Base-by-base conservation (phyloP, 2,797 vertebrate species). In the Pangasius macronema region DNA sequence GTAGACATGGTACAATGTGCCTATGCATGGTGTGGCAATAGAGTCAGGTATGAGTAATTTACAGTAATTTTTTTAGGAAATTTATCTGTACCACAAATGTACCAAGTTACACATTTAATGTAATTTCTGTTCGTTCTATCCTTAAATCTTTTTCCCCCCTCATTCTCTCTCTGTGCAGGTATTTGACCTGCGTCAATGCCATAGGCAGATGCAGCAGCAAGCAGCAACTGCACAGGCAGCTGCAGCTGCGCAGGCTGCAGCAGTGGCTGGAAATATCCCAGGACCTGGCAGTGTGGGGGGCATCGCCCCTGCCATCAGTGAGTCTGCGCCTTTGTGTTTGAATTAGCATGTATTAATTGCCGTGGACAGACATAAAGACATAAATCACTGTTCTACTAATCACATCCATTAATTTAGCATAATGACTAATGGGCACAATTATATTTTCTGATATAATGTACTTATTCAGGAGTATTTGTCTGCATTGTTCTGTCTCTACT, bases 201-300 rank as follows among this genome's bases (percentile, higher is more conserved):
- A 97, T 89, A 94, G 96, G 27, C 96, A 96, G 93, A 96, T 97
- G 96, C 96, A 96, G 93, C 96, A 95, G 88, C 96, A 96, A 84
- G 96, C 95, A 0, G 95, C 94, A 14, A 95, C 95, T 0, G 95
- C 95, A 0, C 95, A 96, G 85, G 93, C 93, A 0, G 95, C 95
- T 0, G 94, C 93, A 0, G 93, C 94, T 0, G 94, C 95, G 0
- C 93, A 95, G 87, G 94, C 95, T 0, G 95, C 94, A 0, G 94
- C 94, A 0, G 95, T 96, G 22, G 95, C 93, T 0, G 95, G 95
- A 61, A 92, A 77, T 20, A 96, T 96, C 90, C 95, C 96, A 0
- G 93, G 93, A 0, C 92, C 91, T 0, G 93, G 90, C 85, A 91
- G 91, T 0, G 92, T 93, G 8, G 94, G 92, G n/a, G 94, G 93